phyloP scores from a whole-genome alignment of 2,797 vertebrate species.

The Macrochelys suwanniensis region DNA sequence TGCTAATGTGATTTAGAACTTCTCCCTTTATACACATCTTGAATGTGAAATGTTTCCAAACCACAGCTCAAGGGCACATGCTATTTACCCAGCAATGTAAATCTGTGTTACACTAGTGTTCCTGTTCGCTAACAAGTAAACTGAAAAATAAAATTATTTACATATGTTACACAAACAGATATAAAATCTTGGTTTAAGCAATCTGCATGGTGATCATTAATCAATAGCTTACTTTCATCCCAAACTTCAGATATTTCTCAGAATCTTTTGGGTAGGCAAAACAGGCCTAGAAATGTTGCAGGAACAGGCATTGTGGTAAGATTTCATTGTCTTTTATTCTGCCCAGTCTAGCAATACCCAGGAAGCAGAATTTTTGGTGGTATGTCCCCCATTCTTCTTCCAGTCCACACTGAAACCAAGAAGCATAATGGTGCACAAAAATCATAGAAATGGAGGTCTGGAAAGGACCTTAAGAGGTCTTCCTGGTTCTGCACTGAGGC shows the following conservation, averaged over 20 bases:
- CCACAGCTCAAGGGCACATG: neutral
- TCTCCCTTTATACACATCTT: neutral
- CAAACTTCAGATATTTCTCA: neutral
- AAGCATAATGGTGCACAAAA: accelerated
- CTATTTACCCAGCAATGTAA: neutral
- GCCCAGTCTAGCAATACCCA: neutral
- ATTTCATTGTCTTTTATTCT: neutral
- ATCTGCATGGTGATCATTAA: neutral
- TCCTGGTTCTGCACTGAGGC: neutral
- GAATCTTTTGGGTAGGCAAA: neutral
- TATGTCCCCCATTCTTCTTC: neutral
- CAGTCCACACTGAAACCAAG: neutral
- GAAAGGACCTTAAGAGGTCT: neutral
- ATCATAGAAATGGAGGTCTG: neutral
- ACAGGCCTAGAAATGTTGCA: accelerated
- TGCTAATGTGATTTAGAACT: neutral
- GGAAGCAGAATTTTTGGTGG: neutral
- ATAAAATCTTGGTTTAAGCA: neutral
- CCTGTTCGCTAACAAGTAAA: neutral
- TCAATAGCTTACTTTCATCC: neutral
- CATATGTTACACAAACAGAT: neutral
- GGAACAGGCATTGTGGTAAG: neutral
- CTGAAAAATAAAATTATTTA: neutral
- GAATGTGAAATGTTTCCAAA: neutral
- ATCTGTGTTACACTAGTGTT: neutral